Conservation (phyloP, 2,797 vertebrate genomes). For the Poecilia wingei region DNA sequence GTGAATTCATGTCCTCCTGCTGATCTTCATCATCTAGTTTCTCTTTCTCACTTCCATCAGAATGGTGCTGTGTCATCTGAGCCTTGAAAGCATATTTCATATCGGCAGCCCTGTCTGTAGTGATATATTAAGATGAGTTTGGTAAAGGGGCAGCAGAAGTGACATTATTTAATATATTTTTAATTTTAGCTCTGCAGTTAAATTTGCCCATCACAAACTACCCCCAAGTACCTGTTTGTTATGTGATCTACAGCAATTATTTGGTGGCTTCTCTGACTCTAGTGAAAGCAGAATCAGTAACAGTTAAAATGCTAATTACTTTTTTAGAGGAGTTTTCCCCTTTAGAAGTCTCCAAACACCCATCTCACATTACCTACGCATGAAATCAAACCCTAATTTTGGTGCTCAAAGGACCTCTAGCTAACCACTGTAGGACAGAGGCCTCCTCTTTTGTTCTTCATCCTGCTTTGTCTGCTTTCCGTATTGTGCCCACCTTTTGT, state of each 20-base stretch:
- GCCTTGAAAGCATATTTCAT: constrained; percentile 8
- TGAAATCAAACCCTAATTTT: not conserved
- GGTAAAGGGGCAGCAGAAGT: constrained; percentile 1
- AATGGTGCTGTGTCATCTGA: constrained; percentile 1
- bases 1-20: not conserved
- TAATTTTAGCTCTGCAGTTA: not conserved
- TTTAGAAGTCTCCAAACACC: too few species aligned
- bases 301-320: not conserved
- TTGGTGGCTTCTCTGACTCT: not conserved
- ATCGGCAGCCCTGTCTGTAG: not conserved
- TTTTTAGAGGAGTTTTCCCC: not conserved
- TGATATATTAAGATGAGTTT: constrained; percentile 4
- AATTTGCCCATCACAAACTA: not conserved
- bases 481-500: not conserved
- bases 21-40: not conserved
- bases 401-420: not conserved
- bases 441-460: not conserved
- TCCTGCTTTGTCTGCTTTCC: not conserved
- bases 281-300: not conserved
- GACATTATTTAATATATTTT: not conserved
- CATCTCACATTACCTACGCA: not conserved
- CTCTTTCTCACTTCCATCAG: constrained; percentile 11
- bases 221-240: not conserved
- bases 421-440: not conserved
- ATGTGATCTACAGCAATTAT: not conserved